phyloP scores from a whole-genome alignment of 2,113 vertebrate genomes.

The Chunga burmeisteri region DNA sequence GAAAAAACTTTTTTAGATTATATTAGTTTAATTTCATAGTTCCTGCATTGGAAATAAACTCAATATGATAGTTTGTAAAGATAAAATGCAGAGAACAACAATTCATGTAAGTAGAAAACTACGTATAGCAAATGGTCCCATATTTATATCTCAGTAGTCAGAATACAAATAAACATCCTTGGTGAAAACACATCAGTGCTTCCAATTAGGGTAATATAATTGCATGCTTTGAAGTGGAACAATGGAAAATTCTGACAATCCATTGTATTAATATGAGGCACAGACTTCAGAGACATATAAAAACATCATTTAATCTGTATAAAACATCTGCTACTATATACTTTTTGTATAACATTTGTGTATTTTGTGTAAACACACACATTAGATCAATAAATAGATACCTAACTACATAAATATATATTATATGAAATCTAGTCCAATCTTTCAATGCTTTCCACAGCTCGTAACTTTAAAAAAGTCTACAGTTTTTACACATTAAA shows the following conservation, averaged over 20 bases:
- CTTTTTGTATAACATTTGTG: conserved; percentile 59
- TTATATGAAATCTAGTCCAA: conserved; percentile 24
- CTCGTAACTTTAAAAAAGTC: neutral
- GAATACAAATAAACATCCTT: conserved; percentile 80
- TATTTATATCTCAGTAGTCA: conserved; percentile 81
- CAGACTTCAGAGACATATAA: conserved; percentile 74
- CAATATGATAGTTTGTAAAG: conserved; percentile 41
- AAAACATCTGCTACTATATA: conserved; percentile 70
- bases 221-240: conserved; percentile 85
- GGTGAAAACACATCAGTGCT: conserved; percentile 81
- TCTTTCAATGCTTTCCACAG: conserved; percentile 7
- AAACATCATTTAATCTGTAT: conserved; percentile 75
- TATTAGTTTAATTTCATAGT: conserved; percentile 19
- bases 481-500: neutral
- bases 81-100: conserved; percentile 50
- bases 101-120: conserved; percentile 61
- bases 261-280: conserved; percentile 76
- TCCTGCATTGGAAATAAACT: conserved; percentile 24
- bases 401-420: conserved; percentile 46
- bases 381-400: conserved; percentile 66
- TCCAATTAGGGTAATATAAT: conserved; percentile 86
- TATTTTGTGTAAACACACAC: conserved; percentile 61
- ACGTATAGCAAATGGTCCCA: conserved; percentile 73
- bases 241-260: conserved; percentile 78
- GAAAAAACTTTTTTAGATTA: neutral